phyloP scores from a whole-genome alignment of 2,888 invertebrate genomes.

The Drosophila neotestacea region DNA sequence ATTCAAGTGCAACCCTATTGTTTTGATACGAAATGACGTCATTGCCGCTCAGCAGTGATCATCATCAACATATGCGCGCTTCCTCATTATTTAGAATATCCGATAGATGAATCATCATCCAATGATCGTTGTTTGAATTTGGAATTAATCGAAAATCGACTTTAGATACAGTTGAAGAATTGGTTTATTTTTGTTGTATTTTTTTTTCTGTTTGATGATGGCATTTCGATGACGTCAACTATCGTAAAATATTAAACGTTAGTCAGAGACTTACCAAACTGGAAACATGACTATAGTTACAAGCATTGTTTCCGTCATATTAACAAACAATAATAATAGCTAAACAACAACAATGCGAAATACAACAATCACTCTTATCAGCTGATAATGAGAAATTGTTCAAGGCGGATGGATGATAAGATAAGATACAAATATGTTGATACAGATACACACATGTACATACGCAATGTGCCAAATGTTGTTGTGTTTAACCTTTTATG shows the following conservation, averaged over 20 bases:
- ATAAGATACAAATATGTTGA: conserved; percentile 62
- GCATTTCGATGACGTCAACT: conserved; percentile 55
- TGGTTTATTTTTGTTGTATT: not conserved
- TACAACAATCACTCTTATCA: conserved; percentile 34
- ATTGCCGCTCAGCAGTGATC: conserved; percentile 29
- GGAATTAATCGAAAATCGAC: conserved; percentile 11
- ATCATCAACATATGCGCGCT: conserved; percentile 2
- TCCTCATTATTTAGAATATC: not conserved
- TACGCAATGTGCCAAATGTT: conserved; percentile 31
- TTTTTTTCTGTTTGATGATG: not conserved
- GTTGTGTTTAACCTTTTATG: conserved; percentile 7
- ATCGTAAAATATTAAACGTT: conserved; percentile 15
- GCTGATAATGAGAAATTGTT: conserved; percentile 64
- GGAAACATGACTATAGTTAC: conserved; percentile 43
- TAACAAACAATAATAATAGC: conserved; percentile 46
- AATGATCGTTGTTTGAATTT: conserved; percentile 7
- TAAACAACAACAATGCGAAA: conserved; percentile 6
- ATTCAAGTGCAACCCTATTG: conserved; percentile 65
- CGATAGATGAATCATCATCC: conserved; percentile 38
- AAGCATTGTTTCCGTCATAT: conserved; percentile 45
- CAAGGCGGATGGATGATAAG: conserved; percentile 58
- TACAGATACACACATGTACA: conserved; percentile 33
- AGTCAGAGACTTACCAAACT: conserved; percentile 19
- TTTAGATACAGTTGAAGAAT: conserved; percentile 2
- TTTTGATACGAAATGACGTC: conserved; percentile 48